Evolutionary conservation across 2,113 vertebrate species (phyloP).

Genomic region (Phainopepla nitens): DNA sequence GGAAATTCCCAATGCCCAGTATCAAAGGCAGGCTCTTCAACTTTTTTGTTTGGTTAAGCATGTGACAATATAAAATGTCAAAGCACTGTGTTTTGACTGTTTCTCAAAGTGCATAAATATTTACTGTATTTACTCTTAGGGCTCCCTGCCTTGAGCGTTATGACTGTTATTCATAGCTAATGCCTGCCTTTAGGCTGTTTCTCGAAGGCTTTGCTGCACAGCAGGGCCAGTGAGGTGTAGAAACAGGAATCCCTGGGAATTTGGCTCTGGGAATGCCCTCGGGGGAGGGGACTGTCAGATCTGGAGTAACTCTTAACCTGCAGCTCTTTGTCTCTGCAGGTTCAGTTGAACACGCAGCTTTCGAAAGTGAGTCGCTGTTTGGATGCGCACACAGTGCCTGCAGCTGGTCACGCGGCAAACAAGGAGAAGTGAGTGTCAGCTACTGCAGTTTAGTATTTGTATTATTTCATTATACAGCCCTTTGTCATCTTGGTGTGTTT

Average conservation of each 20-base stretch:
- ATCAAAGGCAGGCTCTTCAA: constrained; percentile 67
- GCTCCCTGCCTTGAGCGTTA: not conserved
- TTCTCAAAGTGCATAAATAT: not conserved
- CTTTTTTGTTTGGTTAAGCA: not conserved
- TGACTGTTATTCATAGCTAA: not conserved
- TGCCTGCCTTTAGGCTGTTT: not conserved
- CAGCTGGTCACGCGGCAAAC: constrained; percentile 30
- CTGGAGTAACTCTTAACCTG: not conserved
- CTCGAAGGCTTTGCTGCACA: not conserved
- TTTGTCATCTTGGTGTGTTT: not conserved
- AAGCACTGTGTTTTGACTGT: not conserved
- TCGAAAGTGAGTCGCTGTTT: constrained; percentile 53
- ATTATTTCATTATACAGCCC: not conserved
- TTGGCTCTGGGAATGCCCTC: rapidly evolving
- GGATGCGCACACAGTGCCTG: constrained; percentile 22
- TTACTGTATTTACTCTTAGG: not conserved
- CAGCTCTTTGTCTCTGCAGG: constrained; percentile 58
- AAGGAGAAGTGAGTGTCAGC: constrained; percentile 81
- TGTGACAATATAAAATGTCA: not conserved
- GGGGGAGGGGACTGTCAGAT: rapidly evolving
- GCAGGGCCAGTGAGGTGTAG: not conserved
- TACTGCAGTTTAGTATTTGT: not conserved
- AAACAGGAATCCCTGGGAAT: rapidly evolving
- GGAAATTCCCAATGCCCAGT: constrained; percentile 44
- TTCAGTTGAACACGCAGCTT: constrained; percentile 78